phyloP scores from a whole-genome alignment of 2,797 vertebrate genomes.

The Hapalemur alaotrensis region DNA sequence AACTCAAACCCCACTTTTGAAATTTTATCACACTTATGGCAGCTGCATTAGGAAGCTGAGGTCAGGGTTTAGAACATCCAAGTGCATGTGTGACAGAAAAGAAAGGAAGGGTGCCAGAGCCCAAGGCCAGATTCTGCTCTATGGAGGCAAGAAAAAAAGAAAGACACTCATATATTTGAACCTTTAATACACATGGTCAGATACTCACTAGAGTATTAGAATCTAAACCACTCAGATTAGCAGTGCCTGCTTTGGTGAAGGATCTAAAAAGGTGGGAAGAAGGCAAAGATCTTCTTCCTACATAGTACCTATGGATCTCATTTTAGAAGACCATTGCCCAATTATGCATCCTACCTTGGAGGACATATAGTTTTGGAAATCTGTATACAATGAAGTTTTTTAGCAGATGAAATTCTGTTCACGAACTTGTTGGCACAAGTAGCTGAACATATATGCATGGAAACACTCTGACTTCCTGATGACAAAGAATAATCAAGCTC shows the following conservation, averaged over 20 bases:
- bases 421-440: slow-evolving; percentile 10
- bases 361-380: neutral
- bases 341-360: neutral
- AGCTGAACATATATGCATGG: neutral
- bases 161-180: neutral
- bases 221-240: neutral
- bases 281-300: neutral
- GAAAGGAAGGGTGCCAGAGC: neutral
- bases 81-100: neutral
- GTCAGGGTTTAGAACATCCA: neutral
- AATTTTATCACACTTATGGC: neutral
- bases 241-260: neutral
- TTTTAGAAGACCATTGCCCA: neutral
- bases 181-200: neutral
- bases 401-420: slow-evolving; percentile 36
- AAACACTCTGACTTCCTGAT: slow-evolving; percentile 44
- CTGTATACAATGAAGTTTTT: slow-evolving; percentile 8
- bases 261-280: neutral
- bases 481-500: slow-evolving; percentile 48
- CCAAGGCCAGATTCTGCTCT: neutral
- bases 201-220: neutral
- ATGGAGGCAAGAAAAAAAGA: neutral
- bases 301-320: neutral
- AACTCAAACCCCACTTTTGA: neutral
- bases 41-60: neutral